A percentile compares a stretch with the other conserved stretches of the same genome.
Evolutionary conservation across 2,113 vertebrate genomes (phyloP).

Genomic region (Cromileptes altivelis): DNA sequence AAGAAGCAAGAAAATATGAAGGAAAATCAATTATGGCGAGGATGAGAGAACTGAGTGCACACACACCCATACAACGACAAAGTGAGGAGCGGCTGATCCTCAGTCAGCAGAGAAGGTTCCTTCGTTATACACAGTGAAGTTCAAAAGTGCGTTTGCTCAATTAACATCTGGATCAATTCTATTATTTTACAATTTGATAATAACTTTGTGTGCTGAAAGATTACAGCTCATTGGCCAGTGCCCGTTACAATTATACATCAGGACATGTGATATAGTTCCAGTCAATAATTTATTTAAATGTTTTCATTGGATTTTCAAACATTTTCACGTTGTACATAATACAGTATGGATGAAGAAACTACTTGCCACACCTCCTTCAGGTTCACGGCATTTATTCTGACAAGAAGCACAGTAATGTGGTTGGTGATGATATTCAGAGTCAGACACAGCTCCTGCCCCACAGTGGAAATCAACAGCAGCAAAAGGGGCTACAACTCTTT

Average conservation of each 20-base stretch:
- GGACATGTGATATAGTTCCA: neutral
- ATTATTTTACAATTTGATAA: neutral
- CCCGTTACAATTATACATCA: neutral
- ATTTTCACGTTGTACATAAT: too few species aligned
- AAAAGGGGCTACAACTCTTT: too few species aligned
- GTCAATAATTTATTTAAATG: neutral
- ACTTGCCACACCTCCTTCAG: too few species aligned
- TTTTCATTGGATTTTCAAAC: too few species aligned
- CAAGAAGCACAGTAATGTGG: too few species aligned
- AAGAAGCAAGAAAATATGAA: conserved; percentile 14
- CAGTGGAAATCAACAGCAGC: too few species aligned
- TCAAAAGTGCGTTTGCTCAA: neutral
- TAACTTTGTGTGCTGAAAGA: neutral
- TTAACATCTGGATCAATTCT: neutral
- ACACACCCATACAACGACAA: neutral
- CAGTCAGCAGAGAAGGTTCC: neutral
- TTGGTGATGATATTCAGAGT: too few species aligned
- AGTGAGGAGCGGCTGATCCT: neutral
- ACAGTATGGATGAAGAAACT: too few species aligned
- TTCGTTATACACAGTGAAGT: neutral
- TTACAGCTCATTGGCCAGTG: neutral
- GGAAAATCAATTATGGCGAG: conserved; percentile 13
- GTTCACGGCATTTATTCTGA: too few species aligned
- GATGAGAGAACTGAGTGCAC: neutral
- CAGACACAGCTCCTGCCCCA: too few species aligned